Evolutionary conservation across 2,797 vertebrate genomes (phyloP), one percentile per base, ranked within the genome.

Genomic region (Sparus aurata): DNA sequence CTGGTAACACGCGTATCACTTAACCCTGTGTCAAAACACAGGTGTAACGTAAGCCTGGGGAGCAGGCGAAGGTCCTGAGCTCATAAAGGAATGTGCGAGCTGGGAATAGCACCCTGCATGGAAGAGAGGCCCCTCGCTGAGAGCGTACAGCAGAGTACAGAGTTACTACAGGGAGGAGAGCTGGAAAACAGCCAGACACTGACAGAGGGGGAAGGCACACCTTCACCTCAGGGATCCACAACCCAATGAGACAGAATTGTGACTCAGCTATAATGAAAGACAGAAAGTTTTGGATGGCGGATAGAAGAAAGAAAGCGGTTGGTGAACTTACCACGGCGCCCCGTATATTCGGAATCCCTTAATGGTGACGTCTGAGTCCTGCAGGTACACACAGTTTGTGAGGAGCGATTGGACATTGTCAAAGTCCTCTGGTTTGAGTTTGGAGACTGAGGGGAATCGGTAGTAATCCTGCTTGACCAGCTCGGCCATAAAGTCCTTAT

Each of bases 391-490:
- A 95, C 98, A 98, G 96, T 99, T 99, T 93, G 98, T 97, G 95
- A 99, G 97, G 78, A 98, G 96, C 64, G 97, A 96, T 94, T 99
- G 98, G 92, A 99, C 98, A 93, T 99, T 97, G 95, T 99, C 98
- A 97, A 99, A 99, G 95, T 99, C 98, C 96, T 99, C 98, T 25
- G 98, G 97, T 95, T 98, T 98, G 96, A 99, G 97, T 95, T 99
- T 99, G 95, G 98, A 99, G 89, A 99, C 98, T 12, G 98, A 99
- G 64, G 98, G 98, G 94, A 99, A 99, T 88, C 98, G 97, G 95
- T 99, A 99, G 96, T 99, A 99, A 96, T 99, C 98, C 97, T 99
- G 98, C 96, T 99, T 99, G 89, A 99, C 97, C 94, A 99, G 97
- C 94, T 99, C 98, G 55, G 98, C 96, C 98, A 99, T 99, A 95